Evolutionary conservation across 2,113 vertebrate species (phyloP).

Genomic region (Actinemys pallida): DNA sequence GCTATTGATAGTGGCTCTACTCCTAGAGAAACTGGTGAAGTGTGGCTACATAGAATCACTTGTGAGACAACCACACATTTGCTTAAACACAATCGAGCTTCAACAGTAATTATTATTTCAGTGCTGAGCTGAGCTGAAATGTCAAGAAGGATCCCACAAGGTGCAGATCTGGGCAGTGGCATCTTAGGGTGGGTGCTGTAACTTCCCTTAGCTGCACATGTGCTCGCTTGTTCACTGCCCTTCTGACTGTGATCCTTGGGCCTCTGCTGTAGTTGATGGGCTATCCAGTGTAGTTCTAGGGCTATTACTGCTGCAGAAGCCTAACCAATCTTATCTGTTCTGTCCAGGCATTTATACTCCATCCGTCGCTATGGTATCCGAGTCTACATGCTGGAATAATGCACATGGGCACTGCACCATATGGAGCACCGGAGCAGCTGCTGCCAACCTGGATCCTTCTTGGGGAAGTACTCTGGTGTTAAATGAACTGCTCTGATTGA

Average conservation of each 20-base stretch:
- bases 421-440: background rate
- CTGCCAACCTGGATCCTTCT: background rate
- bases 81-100: background rate
- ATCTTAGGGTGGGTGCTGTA: background rate
- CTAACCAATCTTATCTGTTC: background rate
- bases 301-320: background rate
- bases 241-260: background rate
- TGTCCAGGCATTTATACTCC: background rate
- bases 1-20: background rate
- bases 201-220: background rate
- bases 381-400: background rate
- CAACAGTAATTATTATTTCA: background rate
- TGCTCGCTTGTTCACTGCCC: background rate
- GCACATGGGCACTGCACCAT: background rate
- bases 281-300: background rate
- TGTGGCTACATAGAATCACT: background rate
- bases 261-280: background rate
- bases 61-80: background rate
- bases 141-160: background rate
- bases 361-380: background rate
- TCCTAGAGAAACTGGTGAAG: background rate
- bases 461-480: background rate
- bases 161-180: background rate
- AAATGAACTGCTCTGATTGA: background rate
- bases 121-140: background rate